phyloP scores from a whole-genome alignment of 2,113 vertebrate species.

The Cyprinus carpio region DNA sequence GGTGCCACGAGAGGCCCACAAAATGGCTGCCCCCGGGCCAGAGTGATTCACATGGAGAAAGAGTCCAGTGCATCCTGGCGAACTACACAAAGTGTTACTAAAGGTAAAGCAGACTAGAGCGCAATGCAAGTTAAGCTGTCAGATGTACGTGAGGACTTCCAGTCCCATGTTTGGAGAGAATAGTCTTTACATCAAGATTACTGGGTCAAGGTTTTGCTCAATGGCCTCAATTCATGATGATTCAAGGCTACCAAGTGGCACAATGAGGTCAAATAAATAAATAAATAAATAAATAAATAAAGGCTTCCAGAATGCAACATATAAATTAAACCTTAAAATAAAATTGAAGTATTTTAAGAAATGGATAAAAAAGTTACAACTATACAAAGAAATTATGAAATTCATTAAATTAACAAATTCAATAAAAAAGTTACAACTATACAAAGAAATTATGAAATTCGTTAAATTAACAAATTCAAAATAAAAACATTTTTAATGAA shows the following conservation, averaged over 20 bases:
- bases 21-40: conserved; percentile 44
- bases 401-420: neutral
- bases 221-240: conserved; percentile 4
- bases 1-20: conserved; percentile 15
- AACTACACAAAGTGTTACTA: neutral
- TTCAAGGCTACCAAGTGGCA: neutral
- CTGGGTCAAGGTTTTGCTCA: conserved; percentile 10
- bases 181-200: neutral
- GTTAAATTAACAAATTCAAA: neutral
- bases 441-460: neutral
- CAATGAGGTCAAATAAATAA: neutral
- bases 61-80: conserved; percentile 12
- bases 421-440: neutral
- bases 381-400: neutral
- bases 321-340: neutral
- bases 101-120: conserved; percentile 14
- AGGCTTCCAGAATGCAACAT: neutral
- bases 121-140: conserved; percentile 25
- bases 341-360: neutral
- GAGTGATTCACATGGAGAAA: conserved; percentile 13
- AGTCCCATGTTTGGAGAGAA: neutral
- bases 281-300: neutral
- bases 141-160: neutral
- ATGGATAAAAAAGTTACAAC: neutral
- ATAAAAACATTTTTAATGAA: neutral